Percentiles rank a stretch among this genome's conserved stretches.
These are phyloP conservation scores for Synergus itoensis DNA, from an alignment of 2,888 invertebrate species.

Conservation along the genomic window DNA sequence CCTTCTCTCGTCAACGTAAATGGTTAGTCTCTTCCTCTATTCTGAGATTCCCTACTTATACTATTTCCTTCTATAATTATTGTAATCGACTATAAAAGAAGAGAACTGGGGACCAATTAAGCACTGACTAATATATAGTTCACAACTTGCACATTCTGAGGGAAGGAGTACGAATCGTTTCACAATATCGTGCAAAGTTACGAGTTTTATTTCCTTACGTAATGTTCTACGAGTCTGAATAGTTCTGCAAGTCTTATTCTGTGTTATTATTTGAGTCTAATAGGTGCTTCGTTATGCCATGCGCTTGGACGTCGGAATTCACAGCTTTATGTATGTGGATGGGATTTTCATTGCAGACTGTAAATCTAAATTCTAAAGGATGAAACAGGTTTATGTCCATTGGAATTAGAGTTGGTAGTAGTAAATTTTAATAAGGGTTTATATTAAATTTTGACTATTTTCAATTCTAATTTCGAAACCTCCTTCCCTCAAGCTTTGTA, in stretches of 20 bases:
- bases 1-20: slow-evolving; percentile 79
- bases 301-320: background rate
- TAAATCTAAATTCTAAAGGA: background rate
- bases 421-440: background rate
- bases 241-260: background rate
- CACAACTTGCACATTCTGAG: background rate
- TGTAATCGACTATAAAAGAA: background rate
- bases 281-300: background rate
- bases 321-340: background rate
- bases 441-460: background rate
- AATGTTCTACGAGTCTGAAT: background rate
- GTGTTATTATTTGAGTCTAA: background rate
- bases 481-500: background rate
- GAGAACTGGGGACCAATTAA: background rate
- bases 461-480: slow-evolving; percentile 43
- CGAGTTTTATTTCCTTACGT: background rate
- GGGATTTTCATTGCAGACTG: background rate
- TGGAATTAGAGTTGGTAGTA: slow-evolving; percentile 1
- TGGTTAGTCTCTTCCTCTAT: slow-evolving; percentile 66
- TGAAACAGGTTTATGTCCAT: background rate
- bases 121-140: background rate
- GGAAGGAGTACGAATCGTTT: background rate
- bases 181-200: background rate
- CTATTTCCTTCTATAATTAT: background rate
- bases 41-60: background rate